Evolutionary conservation across 2,888 invertebrate species (phyloP).

Genomic region (Drosophila ustulata): DNA sequence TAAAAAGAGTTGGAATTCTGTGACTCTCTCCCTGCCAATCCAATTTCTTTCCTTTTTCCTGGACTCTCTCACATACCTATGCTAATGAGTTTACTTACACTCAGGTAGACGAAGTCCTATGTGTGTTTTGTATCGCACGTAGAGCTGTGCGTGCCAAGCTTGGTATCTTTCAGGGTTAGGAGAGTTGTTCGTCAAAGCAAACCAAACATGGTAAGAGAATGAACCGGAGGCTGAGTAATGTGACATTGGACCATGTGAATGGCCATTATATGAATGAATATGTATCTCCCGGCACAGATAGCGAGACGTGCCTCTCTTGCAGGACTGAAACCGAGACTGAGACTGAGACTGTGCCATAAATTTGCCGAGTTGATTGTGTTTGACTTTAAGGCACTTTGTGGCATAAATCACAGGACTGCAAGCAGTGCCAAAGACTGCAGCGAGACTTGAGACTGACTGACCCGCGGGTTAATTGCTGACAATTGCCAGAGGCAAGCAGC

Average conservation of each 20-base stretch:
- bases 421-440: conserved; percentile 32
- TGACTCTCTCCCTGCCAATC: neutral
- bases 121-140: neutral
- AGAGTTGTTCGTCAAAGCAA: conserved; percentile 41
- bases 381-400: conserved; percentile 70
- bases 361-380: conserved; percentile 69
- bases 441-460: conserved; percentile 46
- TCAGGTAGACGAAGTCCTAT: conserved; percentile 5
- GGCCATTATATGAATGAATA: conserved; percentile 56
- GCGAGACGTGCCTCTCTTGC: conserved; percentile 37
- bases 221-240: conserved; percentile 50
- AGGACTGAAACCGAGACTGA: conserved; percentile 21
- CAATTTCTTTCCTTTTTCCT: neutral
- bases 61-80: conserved; percentile 24
- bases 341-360: conserved; percentile 43
- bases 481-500: conserved; percentile 57
- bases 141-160: conserved; percentile 15
- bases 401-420: conserved; percentile 72
- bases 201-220: conserved; percentile 33
- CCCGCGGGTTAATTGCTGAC: conserved; percentile 78
- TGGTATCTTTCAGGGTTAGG: conserved; percentile 2
- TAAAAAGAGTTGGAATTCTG: neutral
- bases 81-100: conserved; percentile 30
- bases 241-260: conserved; percentile 54
- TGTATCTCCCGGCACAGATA: conserved; percentile 19